Percentiles rank a stretch among this genome's conserved stretches.
These are phyloP conservation scores for Equus quagga DNA, from an alignment of 2,113 vertebrate species.

Conservation along the genomic window DNA sequence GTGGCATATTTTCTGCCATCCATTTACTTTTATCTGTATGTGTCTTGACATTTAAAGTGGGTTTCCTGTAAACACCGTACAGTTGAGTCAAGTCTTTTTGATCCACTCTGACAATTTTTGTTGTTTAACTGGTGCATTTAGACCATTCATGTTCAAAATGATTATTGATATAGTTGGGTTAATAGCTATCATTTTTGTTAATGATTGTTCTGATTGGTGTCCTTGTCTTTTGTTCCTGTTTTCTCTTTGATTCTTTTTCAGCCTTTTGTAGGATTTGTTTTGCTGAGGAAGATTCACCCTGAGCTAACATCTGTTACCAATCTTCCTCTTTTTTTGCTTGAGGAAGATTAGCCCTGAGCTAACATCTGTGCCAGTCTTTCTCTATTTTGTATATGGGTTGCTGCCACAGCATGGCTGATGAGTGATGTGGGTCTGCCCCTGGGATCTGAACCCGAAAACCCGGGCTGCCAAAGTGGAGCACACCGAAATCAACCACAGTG, in stretches of 20 bases:
- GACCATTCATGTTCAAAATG: background rate
- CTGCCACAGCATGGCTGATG: too few species aligned
- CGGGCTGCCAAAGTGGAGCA: too few species aligned
- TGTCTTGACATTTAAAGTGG: background rate
- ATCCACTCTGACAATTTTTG: background rate
- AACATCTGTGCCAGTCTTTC: too few species aligned
- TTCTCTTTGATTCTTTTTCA: background rate
- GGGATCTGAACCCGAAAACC: too few species aligned
- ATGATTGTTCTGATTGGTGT: background rate
- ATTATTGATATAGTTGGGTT: background rate
- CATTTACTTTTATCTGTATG: background rate
- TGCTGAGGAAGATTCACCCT: too few species aligned
- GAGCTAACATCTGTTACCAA: too few species aligned
- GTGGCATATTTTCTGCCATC: background rate
- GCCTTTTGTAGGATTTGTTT: too few species aligned
- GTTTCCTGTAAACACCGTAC: background rate
- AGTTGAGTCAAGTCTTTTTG: background rate
- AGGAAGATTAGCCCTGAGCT: too few species aligned
- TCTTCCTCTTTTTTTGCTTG: too few species aligned
- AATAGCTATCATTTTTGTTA: background rate
- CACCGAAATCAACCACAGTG: too few species aligned
- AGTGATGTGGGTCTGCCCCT: too few species aligned
- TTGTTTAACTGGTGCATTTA: background rate
- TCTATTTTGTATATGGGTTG: too few species aligned
- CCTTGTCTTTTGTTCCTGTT: background rate